Evolutionary conservation across 2,888 invertebrate genomes (phyloP), one percentile per base, ranked within the genome.

Genomic region (Atethmia centrago): DNA sequence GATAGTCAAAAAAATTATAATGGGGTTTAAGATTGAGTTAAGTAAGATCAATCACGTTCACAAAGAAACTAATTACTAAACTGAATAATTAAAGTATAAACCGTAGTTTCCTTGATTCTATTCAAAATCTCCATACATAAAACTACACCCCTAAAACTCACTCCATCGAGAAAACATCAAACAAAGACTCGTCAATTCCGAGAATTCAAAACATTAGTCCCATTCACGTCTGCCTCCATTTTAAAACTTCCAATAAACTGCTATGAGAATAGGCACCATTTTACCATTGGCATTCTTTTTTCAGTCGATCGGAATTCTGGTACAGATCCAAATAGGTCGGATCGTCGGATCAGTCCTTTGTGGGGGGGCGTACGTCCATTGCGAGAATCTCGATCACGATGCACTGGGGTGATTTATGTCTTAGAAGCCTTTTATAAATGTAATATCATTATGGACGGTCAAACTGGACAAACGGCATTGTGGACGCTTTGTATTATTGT

Each of bases 271-370:
- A 74, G 82, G 77, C 72, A 42, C 77, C 83, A 74, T 78, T 84
- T 78, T 65, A 73, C 62, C 53, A 62, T 62, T 0, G 65, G 71
- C 69, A 73, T 79, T 84, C 85, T 83, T 84, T 86, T 84, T 84
- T 79, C 83, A 84, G 78, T 80, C 83, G 78, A 85, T 84, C 75
- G 84, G 81, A 75, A 85, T 86, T 87, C 87, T 90, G 90, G 90
- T 87, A 80, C 72, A 63, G 77, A 71, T 88, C 90, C 90, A 90
- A 90, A 89, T 89, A 87, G 90, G 90, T 89, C 90, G 83, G 70
- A 85, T 70, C 31, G 70, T 42, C 47, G 55, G n/a, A 69, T 84
- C 87, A 82, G 83, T 79, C 76, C 83, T 86, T 89, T 87, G 85
- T 87, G 63, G 78, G 74, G 71, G 68, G 79, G 85, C 74, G 82